phyloP scores from a whole-genome alignment of 2,888 invertebrate species.

The Sinohyriopsis cumingii region DNA sequence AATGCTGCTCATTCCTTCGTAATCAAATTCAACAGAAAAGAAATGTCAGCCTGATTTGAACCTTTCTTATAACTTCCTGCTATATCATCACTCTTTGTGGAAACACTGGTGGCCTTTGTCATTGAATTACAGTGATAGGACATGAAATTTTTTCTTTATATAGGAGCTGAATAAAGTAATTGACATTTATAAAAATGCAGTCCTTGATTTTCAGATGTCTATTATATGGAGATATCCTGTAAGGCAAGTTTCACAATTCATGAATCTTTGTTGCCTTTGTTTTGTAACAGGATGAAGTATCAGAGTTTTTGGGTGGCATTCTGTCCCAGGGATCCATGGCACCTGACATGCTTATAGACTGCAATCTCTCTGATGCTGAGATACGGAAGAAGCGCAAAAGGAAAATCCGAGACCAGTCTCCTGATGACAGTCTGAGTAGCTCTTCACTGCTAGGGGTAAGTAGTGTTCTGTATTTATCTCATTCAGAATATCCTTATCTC shows the following conservation, averaged over 20 bases:
- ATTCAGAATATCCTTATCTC: background rate
- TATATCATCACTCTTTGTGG: too few species aligned
- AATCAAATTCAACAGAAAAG: too few species aligned
- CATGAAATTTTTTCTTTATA: too few species aligned
- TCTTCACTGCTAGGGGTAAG: background rate
- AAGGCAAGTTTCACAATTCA: background rate
- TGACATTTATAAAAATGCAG: too few species aligned
- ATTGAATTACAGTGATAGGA: too few species aligned
- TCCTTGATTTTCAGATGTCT: background rate
- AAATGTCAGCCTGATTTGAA: too few species aligned
- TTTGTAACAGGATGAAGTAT: constrained; percentile 68
- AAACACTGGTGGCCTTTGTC: too few species aligned
- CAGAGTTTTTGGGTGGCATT: constrained; percentile 71
- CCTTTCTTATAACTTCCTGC: too few species aligned
- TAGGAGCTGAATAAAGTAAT: too few species aligned
- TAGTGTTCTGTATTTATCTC: background rate
- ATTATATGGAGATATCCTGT: background rate
- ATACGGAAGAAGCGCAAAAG: constrained; percentile 35
- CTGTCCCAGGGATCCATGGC: constrained; percentile 51
- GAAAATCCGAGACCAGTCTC: background rate
- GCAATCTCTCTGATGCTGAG: constrained; percentile 40
- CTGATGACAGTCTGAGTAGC: background rate
- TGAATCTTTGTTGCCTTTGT: constrained; percentile 10
- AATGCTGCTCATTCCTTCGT: background rate
- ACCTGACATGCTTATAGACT: constrained; percentile 35